Base-by-base conservation (phyloP, 1,140 invertebrate species). In the Drosophila biarmipes region DNA sequence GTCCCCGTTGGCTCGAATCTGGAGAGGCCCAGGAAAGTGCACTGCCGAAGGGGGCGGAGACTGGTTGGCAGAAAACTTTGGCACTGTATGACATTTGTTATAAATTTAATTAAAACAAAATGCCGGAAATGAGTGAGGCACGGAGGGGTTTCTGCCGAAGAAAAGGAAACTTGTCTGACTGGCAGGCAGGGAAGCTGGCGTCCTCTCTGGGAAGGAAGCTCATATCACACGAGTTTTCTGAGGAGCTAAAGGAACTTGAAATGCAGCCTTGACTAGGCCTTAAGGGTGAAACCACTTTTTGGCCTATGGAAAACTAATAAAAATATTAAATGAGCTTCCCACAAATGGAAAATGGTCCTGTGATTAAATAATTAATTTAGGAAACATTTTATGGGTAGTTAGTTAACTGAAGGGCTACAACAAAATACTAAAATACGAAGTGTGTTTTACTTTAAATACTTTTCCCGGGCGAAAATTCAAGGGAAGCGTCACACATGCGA, bases 21-120 rank as follows among this genome's bases (percentile, higher is more conserved):
- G 0, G 40, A 64, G 45, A 15, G 24, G 27, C 15, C 31, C 4
- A 10, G 21, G 49, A 34, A 46, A 54, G 43, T 29, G 35, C 31
- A 21, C 19, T 15, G n/a, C 24, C 4, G 11, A 19, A 6, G 11
- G 21, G 14, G 17, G 2, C 6, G 6, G 29, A 17, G 19, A 14
- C 46, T 66, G 62, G 37, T n/a, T 71, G 35, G 19, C 53, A 34
- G 43, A 40, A 72, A 76, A 80, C 55, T 71, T 80, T 66, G 21
- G 34, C 21, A 19, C 17, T 46, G 52, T 59, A 79, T 79, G 80
- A 82, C 80, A 82, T 82, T 80, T 85, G 80, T 72, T 79, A 79
- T 82, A 85, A 85, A 82, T 82, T 82, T 82, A 82, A 85, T 82
- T 82, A 85, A 82, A 85, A 80, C 53, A 75, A 85, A 85, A 85